Evolutionary conservation across 2,113 vertebrate genomes (phyloP).

Genomic region (Anas platyrhynchos): DNA sequence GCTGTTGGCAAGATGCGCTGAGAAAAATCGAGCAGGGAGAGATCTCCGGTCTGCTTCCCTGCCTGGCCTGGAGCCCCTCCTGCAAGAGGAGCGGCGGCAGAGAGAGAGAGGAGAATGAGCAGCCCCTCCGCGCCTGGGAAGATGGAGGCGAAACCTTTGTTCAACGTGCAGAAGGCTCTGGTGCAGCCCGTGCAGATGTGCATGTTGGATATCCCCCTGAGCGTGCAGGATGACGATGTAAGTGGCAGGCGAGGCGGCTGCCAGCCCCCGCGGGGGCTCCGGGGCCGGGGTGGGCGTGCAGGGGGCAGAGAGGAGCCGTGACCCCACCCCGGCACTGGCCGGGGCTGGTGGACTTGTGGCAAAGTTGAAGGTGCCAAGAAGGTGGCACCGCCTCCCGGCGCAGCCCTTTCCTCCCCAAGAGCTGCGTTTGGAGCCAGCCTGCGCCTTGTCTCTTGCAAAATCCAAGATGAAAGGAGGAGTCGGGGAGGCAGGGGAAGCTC

Average conservation of each 20-base stretch:
- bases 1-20: slow-evolving; percentile 32
- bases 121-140: slow-evolving; percentile 52
- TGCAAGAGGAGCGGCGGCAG: not conserved
- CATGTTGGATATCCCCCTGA: slow-evolving; percentile 87
- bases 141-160: slow-evolving; percentile 86
- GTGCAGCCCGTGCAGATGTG: slow-evolving; percentile 87
- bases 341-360: slow-evolving; percentile 40
- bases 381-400: slow-evolving; percentile 28
- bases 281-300: not conserved
- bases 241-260: slow-evolving; percentile 47
- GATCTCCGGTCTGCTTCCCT: not conserved
- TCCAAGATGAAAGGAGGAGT: not conserved
- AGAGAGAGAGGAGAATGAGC: not conserved
- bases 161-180: slow-evolving; percentile 88
- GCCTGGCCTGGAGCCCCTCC: not conserved
- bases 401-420: not conserved
- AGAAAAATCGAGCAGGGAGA: not conserved
- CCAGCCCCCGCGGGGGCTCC: not conserved
- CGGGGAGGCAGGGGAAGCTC: not conserved
- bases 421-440: not conserved
- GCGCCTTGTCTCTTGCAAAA: not conserved
- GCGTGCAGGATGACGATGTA: slow-evolving; percentile 86
- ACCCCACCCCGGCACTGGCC: not conserved
- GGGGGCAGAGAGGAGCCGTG: not conserved
- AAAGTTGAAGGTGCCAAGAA: not conserved